Base-by-base conservation (phyloP, 2,888 invertebrate species). In the Spatulosminthurus flaviceps region DNA sequence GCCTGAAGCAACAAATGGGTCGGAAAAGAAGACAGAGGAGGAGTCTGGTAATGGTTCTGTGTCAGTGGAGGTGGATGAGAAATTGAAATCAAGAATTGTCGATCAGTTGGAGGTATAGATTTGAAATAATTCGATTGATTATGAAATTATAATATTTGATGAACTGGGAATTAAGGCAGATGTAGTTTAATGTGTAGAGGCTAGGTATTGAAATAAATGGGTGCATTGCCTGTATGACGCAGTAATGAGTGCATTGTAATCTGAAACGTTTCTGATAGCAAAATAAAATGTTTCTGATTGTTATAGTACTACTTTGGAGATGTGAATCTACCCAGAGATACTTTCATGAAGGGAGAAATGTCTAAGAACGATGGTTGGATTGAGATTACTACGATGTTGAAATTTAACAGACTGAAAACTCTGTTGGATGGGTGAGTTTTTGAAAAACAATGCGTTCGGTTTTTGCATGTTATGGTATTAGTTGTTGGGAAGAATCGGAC, bases 331-430 rank as follows among this genome's bases (percentile, higher is more conserved):
- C 92, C 93, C 0, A 91, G 94, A 80, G 98, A 99, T 87, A 96
- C 94, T 88, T 99, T 98, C 87, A 89, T 99, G n/a, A 91, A 92
- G 85, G 94, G 94, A 81, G 93, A 96, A 88, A 91, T 94, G 0
- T 92, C 92, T 84, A 89, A 94, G 82, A 94, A 96, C 84, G 94
- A 96, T 77, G 98, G 95, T 1, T 96, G 98, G 98, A 91, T 99
- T 24, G 91, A 95, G 0, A 87, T 98, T 69, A 92, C 93, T 0
- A 91, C 94, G 0, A 90, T 99, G 88, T 89, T 94, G 70, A 95
- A 92, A 80, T 99, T 98, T 88, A 96, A 97, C 88, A 91, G 97
- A 26, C 76, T 85, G 41, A 82, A 80, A 21, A 77, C 70, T 60
- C 70, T 82, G 60, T 26, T 85, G 7, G 79, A 79, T 41, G 72